Evolutionary conservation across 2,113 vertebrate species (phyloP), one percentile per base, ranked within the genome.

Genomic region (Turdus rufiventris): DNA sequence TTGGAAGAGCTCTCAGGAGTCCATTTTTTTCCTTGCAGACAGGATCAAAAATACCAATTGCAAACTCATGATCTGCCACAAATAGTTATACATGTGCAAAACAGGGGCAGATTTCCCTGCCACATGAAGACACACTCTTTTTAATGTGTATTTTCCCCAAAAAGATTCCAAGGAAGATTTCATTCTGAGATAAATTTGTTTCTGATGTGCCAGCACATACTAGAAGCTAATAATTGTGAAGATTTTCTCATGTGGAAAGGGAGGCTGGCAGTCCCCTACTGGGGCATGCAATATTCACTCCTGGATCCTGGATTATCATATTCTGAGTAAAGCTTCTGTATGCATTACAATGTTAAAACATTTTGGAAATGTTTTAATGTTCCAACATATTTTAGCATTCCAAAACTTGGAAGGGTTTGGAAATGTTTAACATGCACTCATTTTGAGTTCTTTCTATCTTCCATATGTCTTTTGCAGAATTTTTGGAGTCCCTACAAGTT

Each of bases 1-100:
- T 63, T 96, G 92, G 85, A 84, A 87, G 73, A 77, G 73, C 76
- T 92, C 92, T 96, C 91, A 34, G 76, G 86, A 81, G 31, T 77
- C 76, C 80, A 48, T 97, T 93, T 93, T 58, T 76, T 78, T 93
- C 43, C 73, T 86, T 87, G 48, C 61, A 91, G 76, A 77, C 48
- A 68, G 61, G 48, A 89, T 85, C 80, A 94, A 89, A 93, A 87
- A 61, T 68, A 71, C 45, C 45, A 63, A 33, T 48, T 91, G 47
- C 60, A 60, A 89, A 63, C 75, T 80, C 56, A 45, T 40, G 77
- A 51, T 79, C 43, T 83, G 13, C 82, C 65, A 90, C 67, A 91
- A 28, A 51, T 58, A 88, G 43, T 67, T 65, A 38, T 63, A 60
- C 19, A 6, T 71, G 75, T 36, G 7, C 31, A 84, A 45, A 91